A percentile compares a stretch with the other conserved stretches of the same genome.
These are phyloP conservation scores for Fundulus diaphanus DNA, from an alignment of 2,797 vertebrate genomes.

Conservation along the genomic window DNA sequence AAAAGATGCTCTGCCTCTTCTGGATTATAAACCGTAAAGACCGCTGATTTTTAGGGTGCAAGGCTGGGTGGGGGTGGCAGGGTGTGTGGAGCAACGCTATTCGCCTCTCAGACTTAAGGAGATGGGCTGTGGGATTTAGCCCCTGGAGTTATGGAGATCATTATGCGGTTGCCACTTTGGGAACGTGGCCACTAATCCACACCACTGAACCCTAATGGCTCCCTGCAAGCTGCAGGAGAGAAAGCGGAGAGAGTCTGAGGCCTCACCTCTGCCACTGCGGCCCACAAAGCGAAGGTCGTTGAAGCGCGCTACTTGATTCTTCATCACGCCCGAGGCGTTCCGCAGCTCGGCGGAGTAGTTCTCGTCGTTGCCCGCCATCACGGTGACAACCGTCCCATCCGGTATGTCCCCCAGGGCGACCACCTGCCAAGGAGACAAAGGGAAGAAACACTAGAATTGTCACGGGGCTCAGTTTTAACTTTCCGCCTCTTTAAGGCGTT, in stretches of 20 bases:
- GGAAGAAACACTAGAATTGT: not conserved
- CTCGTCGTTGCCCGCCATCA: conserved; percentile 99
- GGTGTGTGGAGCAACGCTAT: not conserved
- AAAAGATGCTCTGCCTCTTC: not conserved
- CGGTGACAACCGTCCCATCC: conserved; percentile 96
- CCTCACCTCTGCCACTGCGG: conserved; percentile 97
- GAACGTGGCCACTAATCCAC: conserved; percentile 76
- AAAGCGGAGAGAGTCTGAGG: conserved; percentile 39
- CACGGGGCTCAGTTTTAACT: not conserved
- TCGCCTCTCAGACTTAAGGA: conserved; percentile 24
- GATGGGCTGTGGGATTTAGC: conserved; percentile 47
- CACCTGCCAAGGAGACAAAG: conserved; percentile 80
- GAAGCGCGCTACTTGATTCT: conserved; percentile 99
- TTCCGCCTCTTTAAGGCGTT: not conserved
- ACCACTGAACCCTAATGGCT: conserved; percentile 69
- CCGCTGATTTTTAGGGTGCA: conserved; percentile 7
- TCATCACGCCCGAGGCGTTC: conserved; percentile 98
- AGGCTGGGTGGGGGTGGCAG: too few species aligned
- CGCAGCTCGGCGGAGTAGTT: conserved; percentile 98
- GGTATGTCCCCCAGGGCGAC: conserved; percentile 96
- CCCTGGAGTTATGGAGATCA: conserved; percentile 54
- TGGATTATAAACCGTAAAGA: conserved; percentile 6
- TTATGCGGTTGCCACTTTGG: conserved; percentile 73
- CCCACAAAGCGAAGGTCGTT: conserved; percentile 98
- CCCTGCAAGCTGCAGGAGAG: conserved; percentile 25